Evolutionary conservation across 2,113 vertebrate genomes (phyloP).

Genomic region (Alosa alosa): DNA sequence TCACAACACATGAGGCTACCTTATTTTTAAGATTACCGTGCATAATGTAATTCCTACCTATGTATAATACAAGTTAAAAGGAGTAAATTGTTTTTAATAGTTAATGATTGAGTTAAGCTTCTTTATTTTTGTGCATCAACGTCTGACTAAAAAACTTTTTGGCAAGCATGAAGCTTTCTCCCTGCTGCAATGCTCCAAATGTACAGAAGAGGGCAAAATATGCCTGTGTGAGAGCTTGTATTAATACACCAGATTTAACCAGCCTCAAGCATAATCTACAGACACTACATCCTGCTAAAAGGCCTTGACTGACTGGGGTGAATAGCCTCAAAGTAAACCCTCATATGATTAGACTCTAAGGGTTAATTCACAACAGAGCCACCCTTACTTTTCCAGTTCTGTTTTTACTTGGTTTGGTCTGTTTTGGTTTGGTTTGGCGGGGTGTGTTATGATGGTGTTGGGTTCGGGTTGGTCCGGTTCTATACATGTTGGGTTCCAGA

Average conservation of each 20-base stretch:
- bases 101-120: not conserved
- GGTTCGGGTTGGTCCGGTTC: too few relatives aligned
- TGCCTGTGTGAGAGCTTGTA: conserved; percentile 28
- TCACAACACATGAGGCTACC: not conserved
- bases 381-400: not conserved
- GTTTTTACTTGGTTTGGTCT: not conserved
- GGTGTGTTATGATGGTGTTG: not conserved
- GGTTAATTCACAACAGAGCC: not conserved
- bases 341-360: not conserved
- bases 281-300: not conserved
- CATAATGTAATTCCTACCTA: not conserved
- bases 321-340: not conserved
- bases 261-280: not conserved
- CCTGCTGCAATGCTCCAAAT: conserved; percentile 60
- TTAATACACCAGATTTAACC: not conserved
- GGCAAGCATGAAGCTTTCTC: not conserved
- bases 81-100: not conserved
- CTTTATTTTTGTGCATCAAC: not conserved
- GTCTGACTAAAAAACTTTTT: not conserved
- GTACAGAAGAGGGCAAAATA: conserved; percentile 65
- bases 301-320: not conserved
- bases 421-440: not conserved
- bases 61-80: not conserved
- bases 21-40: not conserved
- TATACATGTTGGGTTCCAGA: too few relatives aligned